Base-by-base conservation (phyloP, 2,888 invertebrate species). In the Diogma glabrata region DNA sequence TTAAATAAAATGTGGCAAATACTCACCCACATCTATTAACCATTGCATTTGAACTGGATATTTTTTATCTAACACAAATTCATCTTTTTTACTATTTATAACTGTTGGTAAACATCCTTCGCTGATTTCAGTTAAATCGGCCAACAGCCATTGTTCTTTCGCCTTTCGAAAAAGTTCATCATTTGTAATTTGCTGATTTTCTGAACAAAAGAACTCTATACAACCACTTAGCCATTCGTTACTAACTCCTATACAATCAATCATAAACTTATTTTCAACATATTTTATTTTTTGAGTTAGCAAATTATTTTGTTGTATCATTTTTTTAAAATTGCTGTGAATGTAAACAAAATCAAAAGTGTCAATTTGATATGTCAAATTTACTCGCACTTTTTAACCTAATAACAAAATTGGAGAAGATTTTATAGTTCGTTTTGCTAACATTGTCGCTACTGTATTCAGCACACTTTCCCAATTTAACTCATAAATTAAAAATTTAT, bases 1-100 rank as follows among this genome's bases (percentile, higher is more conserved):
- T 28, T n/a, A 20, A 20, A 28, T 8, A 16, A 47, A 68, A 58
- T 61, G 61, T 24, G 60, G 60, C 58, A 65, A 65, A 3, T 76
- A 71, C 53, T 66, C 67, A 12, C 77, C 74, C 33, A 76, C 73
- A 60, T 77, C 75, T 19, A 66, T 56, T 5, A 72, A 56, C 52
- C 61, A 63, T 62, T 71, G 65, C 53, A 78, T 63, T 70, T 79
- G 78, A 8, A 78, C 59, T 7, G 71, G 70, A 60, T 71, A 76
- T 53, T 62, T 70, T 19, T 71, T 74, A 22, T 61, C 63, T 9
- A 76, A 59, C 3, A 63, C 60, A 2, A 63, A 52, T 8, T n/a
- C 60, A 50, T 64, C 64, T 52, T 64, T 66, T 56, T 71, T 63
- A 7, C 61, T 57, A 1, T 57, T 55, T 36, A 78, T 58, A 58